phyloP scores from a whole-genome alignment of 2,113 vertebrate species.

The Australoheros scitulus region DNA sequence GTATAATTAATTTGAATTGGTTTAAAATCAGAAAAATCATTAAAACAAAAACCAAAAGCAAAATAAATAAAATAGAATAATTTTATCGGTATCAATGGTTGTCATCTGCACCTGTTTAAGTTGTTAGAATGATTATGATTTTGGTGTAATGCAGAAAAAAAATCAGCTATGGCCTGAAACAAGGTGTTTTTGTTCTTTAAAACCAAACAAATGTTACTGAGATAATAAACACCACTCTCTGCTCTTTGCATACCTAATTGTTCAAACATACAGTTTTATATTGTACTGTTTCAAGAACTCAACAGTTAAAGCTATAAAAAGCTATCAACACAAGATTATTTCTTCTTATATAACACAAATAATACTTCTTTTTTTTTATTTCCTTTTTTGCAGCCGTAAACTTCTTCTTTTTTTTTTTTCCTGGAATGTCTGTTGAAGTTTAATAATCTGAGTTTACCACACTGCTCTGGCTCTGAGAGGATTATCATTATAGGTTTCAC shows the following conservation, averaged over 20 bases:
- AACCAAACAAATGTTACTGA: not conserved
- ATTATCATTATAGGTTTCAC: constrained; percentile 38
- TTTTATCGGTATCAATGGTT: too few species aligned
- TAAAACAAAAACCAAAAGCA: not conserved
- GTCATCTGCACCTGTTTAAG: not conserved
- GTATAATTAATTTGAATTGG: not conserved
- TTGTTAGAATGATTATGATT: not conserved
- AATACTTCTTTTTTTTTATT: not conserved
- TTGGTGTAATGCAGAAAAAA: not conserved
- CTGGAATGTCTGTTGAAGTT: constrained; percentile 1
- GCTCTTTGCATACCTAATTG: not conserved
- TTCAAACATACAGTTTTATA: not conserved
- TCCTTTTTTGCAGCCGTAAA: not conserved
- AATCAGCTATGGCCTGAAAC: not conserved
- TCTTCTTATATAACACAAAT: not conserved
- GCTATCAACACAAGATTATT: not conserved
- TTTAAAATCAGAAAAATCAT: not conserved
- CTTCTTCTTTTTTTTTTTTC: not conserved
- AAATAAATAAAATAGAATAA: not conserved
- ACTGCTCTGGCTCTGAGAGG: constrained; percentile 4
- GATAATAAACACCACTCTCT: not conserved
- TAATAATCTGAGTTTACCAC: constrained; percentile 3
- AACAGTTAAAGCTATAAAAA: not conserved
- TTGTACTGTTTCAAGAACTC: not conserved
- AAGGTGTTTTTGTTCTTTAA: not conserved